These are phyloP conservation scores for Girardinus metallicus DNA, from an alignment of 2,797 vertebrate species.

Conservation along the genomic window DNA sequence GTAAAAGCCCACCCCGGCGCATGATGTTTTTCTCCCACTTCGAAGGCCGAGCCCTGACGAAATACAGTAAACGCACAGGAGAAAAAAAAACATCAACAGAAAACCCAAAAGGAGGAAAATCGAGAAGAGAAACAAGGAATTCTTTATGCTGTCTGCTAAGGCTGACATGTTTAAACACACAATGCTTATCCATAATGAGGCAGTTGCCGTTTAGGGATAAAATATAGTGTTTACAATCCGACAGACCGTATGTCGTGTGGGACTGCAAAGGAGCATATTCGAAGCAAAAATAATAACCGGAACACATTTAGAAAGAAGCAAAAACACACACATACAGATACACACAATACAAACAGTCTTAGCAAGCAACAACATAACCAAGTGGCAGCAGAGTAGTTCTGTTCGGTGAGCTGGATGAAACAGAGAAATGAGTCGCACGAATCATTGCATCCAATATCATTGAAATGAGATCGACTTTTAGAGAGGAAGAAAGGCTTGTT, in stretches of 20 bases:
- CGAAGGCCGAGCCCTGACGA: constrained; percentile 10
- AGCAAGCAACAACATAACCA: constrained; percentile 9
- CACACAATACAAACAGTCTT: background rate
- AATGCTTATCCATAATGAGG: constrained; percentile 38
- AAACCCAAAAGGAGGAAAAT: constrained; percentile 23
- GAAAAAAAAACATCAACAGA: constrained; percentile 9
- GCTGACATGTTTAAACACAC: constrained; percentile 23
- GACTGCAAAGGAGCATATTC: constrained; percentile 21
- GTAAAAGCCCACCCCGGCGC: constrained; percentile 18
- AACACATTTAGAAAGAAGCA: background rate
- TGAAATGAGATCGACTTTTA: constrained; percentile 18
- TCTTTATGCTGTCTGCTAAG: constrained; percentile 27
- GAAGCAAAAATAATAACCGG: constrained; percentile 13
- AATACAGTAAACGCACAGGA: constrained; percentile 8
- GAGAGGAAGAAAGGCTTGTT: constrained; percentile 21
- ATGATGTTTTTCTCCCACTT: constrained; percentile 14
- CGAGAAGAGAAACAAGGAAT: constrained; percentile 37
- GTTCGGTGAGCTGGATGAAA: constrained; percentile 14
- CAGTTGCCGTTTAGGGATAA: constrained; percentile 35
- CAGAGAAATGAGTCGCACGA: constrained; percentile 27
- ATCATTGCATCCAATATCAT: constrained; percentile 35
- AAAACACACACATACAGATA: background rate
- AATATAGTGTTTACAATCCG: constrained; percentile 51
- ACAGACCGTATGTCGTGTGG: constrained; percentile 25
- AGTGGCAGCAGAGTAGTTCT: constrained; percentile 23